These are phyloP conservation scores for Falco concolor DNA, from an alignment of 2,797 vertebrate species.

Conservation along the genomic window DNA sequence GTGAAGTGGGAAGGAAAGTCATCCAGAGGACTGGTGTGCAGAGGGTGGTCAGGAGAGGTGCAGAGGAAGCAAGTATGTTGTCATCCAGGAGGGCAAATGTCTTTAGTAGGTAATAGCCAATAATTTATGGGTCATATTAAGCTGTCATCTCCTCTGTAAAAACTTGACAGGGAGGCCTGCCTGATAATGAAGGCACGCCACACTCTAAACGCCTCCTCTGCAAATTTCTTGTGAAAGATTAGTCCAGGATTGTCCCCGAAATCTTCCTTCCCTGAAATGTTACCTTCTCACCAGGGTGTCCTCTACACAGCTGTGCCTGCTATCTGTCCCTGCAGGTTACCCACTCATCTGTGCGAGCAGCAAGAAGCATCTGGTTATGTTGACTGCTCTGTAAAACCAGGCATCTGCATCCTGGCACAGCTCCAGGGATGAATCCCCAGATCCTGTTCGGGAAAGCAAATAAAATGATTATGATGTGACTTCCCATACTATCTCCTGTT, in stretches of 20 bases:
- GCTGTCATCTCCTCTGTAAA: neutral
- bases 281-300: neutral
- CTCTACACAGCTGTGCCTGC: neutral
- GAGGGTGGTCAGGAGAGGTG: neutral
- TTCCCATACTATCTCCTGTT: neutral
- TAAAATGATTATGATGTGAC: neutral
- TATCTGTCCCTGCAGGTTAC: neutral
- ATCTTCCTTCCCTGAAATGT: neutral
- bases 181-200: rapidly evolving
- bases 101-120: neutral
- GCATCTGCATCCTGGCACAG: neutral
- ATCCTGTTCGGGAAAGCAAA: neutral
- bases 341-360: neutral
- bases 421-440: neutral
- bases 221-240: neutral
- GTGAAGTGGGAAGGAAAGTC: neutral
- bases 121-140: neutral
- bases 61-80: neutral
- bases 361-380: neutral
- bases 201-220: neutral
- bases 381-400: neutral
- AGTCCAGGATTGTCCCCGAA: neutral
- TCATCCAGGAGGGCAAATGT: neutral
- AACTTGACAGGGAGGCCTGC: neutral
- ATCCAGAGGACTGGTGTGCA: neutral